Conservation (phyloP, 2,797 vertebrate genomes). For the Lagodon rhomboides region DNA sequence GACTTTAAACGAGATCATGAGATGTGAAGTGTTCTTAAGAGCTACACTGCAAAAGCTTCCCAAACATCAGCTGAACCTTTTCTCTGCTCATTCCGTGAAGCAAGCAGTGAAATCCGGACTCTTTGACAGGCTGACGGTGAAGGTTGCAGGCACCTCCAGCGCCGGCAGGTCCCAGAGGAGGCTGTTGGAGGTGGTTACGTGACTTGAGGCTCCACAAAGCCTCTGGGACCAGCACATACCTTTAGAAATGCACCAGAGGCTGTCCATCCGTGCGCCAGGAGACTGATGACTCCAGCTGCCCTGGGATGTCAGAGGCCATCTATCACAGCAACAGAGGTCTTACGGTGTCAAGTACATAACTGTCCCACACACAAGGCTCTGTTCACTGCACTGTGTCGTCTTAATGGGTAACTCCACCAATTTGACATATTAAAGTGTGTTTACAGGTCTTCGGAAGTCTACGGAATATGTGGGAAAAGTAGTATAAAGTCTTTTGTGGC, state of each 20-base stretch:
- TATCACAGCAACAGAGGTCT: conserved; percentile 10
- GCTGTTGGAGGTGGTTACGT: conserved; percentile 20
- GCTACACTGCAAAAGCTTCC: not conserved
- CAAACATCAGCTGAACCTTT: not conserved
- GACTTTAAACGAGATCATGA: conserved; percentile 32
- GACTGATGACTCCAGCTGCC: conserved; percentile 1
- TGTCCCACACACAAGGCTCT: not conserved
- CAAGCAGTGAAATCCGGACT: not conserved
- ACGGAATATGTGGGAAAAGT: no score
- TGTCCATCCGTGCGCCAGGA: conserved; percentile 8
- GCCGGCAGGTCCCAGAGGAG: not conserved
- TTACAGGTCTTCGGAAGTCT: no score
- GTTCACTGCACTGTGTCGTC: not conserved
- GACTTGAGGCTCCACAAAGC: conserved; percentile 5
- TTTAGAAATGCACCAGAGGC: not conserved
- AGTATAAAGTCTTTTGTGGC: no score
- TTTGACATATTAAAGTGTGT: no score
- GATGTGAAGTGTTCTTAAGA: conserved; percentile 1
- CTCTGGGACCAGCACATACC: not conserved
- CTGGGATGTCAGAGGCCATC: conserved; percentile 25
- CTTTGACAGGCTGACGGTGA: conserved; percentile 14
- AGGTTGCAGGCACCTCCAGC: conserved; percentile 5
- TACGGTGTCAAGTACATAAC: not conserved
- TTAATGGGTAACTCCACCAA: not conserved
- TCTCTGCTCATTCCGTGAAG: not conserved